Evolutionary conservation across 2,888 invertebrate species (phyloP).

Genomic region (Acheta domesticus): DNA sequence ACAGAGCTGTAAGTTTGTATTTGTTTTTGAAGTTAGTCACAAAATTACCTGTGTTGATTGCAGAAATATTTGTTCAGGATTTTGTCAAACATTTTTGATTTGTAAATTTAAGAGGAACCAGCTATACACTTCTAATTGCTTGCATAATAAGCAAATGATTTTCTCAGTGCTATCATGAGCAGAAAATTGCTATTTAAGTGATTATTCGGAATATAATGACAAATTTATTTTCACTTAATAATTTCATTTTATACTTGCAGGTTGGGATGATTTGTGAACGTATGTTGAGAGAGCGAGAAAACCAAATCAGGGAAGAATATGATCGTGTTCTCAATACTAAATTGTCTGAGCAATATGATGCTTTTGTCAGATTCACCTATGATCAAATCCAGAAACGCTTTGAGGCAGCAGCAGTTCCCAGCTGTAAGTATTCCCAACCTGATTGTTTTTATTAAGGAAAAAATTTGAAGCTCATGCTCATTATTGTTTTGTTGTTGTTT

Average conservation of each 20-base stretch:
- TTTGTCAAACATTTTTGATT: too few relatives aligned
- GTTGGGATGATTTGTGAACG: conserved; percentile 96
- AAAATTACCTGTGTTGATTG: too few relatives aligned
- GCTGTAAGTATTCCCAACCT: conserved; percentile 31
- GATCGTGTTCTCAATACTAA: conserved; percentile 89
- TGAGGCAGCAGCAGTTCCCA: conserved; percentile 45
- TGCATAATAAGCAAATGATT: too few relatives aligned
- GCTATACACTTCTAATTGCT: too few relatives aligned
- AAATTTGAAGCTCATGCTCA: not conserved
- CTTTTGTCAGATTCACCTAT: conserved; percentile 96
- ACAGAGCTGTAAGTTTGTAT: too few relatives aligned
- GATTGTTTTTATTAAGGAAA: not conserved
- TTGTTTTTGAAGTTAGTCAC: too few relatives aligned
- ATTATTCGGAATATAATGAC: too few relatives aligned
- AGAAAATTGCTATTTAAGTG: too few relatives aligned
- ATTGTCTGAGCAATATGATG: conserved; percentile 97
- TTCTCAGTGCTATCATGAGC: too few relatives aligned
- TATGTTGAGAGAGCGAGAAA: conserved; percentile 93
- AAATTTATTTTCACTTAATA: too few relatives aligned
- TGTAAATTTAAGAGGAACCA: too few relatives aligned
- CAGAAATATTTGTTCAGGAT: too few relatives aligned
- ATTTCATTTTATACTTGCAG: conserved; percentile 48
- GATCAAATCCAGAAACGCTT: conserved; percentile 89
- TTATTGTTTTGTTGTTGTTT: not conserved
- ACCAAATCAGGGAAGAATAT: conserved; percentile 89